Conservation (phyloP, 2,888 invertebrate species). For the Ephialtes manifestator region DNA sequence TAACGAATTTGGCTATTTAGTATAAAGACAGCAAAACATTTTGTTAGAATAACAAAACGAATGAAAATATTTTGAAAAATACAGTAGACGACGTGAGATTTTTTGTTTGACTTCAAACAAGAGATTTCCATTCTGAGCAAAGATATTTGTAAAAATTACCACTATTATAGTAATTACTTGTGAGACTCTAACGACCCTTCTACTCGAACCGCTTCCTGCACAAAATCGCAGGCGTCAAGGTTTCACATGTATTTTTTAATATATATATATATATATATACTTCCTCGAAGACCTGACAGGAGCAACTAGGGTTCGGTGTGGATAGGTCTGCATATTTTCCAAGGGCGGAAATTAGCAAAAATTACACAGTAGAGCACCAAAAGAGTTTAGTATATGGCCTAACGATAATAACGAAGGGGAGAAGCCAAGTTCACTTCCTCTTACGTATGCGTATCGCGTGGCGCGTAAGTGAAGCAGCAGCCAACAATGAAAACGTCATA, state of each 20-base stretch:
- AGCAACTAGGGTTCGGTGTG: not conserved
- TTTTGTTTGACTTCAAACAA: not conserved
- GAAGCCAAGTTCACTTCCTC: constrained; percentile 34
- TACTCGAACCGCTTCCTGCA: constrained; percentile 13
- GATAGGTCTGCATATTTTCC: constrained; percentile 41
- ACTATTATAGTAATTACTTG: constrained; percentile 25
- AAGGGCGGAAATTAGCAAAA: constrained; percentile 64
- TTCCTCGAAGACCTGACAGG: constrained; percentile 2
- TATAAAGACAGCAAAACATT: too few species aligned
- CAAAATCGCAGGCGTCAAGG: constrained; percentile 27
- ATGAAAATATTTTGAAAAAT: too few species aligned
- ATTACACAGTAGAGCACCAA: constrained; percentile 34
- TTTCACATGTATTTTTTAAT: constrained; percentile 35
- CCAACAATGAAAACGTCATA: constrained; percentile 31
- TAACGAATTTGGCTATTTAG: too few species aligned
- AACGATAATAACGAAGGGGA: constrained; percentile 31
- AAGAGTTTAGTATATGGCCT: not conserved
- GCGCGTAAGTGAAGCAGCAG: constrained; percentile 12
- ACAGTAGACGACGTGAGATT: too few species aligned
- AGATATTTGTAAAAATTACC: constrained; percentile 12
- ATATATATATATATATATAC: not conserved
- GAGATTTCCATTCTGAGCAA: not conserved
- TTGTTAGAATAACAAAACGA: too few species aligned
- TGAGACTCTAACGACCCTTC: constrained; percentile 25
- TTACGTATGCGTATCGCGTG: constrained; percentile 19